Conservation (phyloP, 2,797 vertebrate genomes). For the Taenioides sp. region DNA sequence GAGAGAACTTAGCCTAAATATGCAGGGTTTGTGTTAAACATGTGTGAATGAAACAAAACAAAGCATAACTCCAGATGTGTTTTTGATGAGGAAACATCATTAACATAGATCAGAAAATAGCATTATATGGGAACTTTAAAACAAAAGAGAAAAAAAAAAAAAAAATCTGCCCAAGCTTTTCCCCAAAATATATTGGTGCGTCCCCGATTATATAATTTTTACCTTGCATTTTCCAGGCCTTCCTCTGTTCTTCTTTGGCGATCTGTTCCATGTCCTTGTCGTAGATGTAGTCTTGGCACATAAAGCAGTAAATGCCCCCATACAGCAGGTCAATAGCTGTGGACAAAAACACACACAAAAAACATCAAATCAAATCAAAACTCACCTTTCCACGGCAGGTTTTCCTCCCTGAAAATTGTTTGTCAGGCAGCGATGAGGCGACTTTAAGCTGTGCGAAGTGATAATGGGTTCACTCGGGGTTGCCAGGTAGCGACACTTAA, state of each 20-base stretch:
- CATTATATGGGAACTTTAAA: too few species aligned
- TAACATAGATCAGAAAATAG: too few species aligned
- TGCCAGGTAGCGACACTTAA: constrained; percentile 38
- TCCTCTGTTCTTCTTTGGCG: constrained; percentile 99
- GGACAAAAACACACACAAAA: neutral
- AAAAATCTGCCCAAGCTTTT: too few species aligned
- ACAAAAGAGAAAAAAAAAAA: too few species aligned
- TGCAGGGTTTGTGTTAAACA: too few species aligned
- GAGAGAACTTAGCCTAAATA: too few species aligned
- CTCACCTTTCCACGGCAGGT: too few species aligned
- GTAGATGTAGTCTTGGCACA: constrained; percentile 99
- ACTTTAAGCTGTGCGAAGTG: constrained; percentile 1
- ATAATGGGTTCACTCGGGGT: constrained; percentile 23
- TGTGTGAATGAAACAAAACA: too few species aligned
- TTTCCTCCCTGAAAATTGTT: neutral
- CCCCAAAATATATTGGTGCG: too few species aligned
- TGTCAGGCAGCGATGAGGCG: neutral
- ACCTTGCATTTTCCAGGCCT: constrained; percentile 99
- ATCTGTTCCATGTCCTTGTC: constrained; percentile 99
- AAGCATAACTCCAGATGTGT: too few species aligned
- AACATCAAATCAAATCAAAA: neutral
- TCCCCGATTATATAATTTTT: constrained; percentile 16
- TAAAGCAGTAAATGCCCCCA: constrained; percentile 98
- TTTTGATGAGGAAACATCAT: too few species aligned
- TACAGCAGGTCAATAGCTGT: constrained; percentile 96